These are phyloP conservation scores for Arrhamphus sclerolepis DNA, from an alignment of 2,797 vertebrate species.

Conservation along the genomic window DNA sequence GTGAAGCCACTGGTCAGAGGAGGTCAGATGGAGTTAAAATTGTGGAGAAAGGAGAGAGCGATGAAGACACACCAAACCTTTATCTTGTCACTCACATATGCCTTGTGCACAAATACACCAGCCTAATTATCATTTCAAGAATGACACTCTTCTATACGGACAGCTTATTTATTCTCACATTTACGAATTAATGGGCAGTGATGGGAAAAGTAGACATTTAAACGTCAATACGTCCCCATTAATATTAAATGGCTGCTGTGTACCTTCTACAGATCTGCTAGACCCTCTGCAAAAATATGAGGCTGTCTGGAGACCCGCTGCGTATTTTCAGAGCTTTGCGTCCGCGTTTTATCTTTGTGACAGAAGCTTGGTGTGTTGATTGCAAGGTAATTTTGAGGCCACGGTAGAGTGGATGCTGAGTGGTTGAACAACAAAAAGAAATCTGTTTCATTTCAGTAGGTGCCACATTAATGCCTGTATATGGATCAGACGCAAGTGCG, in stretches of 20 bases:
- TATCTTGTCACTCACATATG: background rate
- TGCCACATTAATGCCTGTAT: slow-evolving; percentile 34
- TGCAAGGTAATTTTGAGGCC: slow-evolving; percentile 25
- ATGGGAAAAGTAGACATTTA: slow-evolving; percentile 15
- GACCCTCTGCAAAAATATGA: background rate
- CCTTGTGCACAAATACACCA: background rate
- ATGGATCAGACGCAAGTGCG: slow-evolving; percentile 10
- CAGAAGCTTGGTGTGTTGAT: slow-evolving; percentile 41
- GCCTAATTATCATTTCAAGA: too few relatives aligned
- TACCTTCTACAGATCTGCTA: background rate
- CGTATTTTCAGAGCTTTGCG: background rate
- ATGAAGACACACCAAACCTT: slow-evolving; percentile 5
- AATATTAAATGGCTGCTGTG: background rate
- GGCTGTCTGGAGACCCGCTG: background rate
- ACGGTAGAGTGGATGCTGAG: slow-evolving; percentile 28
- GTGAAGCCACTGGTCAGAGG: background rate
- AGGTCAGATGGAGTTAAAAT: slow-evolving; percentile 10
- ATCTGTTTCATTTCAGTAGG: slow-evolving; percentile 43
- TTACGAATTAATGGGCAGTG: slow-evolving; percentile 38
- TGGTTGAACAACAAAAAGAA: slow-evolving; percentile 19
- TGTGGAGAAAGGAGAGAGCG: background rate
- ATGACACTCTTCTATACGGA: background rate
- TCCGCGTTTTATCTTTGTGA: slow-evolving; percentile 22
- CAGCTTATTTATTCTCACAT: slow-evolving; percentile 40
- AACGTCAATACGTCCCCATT: background rate